Conservation (phyloP, 2,888 invertebrate species). For the Eupithecia exiguata region DNA sequence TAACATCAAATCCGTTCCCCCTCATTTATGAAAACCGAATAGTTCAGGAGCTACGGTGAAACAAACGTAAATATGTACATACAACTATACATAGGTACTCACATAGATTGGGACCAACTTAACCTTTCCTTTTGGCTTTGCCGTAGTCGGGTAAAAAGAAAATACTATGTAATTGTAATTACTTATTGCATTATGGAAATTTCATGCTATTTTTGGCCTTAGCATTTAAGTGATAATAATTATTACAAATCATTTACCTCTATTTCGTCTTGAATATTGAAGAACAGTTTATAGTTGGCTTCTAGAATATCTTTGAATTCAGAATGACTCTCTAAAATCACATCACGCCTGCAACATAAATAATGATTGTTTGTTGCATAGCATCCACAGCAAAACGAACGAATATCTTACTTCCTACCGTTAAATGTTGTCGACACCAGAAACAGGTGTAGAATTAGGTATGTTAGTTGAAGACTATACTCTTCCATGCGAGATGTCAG, state of each 20-base stretch:
- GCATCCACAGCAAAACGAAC: background rate
- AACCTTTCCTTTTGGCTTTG: background rate
- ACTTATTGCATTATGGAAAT: background rate
- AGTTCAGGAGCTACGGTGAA: background rate
- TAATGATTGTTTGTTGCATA: background rate
- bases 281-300: slow-evolving; percentile 88
- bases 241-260: slow-evolving; percentile 59
- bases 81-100: background rate
- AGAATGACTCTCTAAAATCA: slow-evolving; percentile 77
- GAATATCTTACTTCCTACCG: background rate
- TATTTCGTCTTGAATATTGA: slow-evolving; percentile 84
- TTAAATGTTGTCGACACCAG: too few species aligned
- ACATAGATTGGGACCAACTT: background rate
- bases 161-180: background rate
- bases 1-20: background rate
- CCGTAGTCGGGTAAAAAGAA: background rate
- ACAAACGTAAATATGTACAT: background rate
- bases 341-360: slow-evolving; percentile 59
- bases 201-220: background rate
- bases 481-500: too few species aligned
- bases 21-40: background rate
- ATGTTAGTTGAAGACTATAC: too few species aligned
- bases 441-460: too few species aligned
- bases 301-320: slow-evolving; percentile 84
- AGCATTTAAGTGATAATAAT: background rate